These are phyloP conservation scores for Oryzias curvinotus DNA, from an alignment of 2,113 vertebrate species.

Conservation along the genomic window DNA sequence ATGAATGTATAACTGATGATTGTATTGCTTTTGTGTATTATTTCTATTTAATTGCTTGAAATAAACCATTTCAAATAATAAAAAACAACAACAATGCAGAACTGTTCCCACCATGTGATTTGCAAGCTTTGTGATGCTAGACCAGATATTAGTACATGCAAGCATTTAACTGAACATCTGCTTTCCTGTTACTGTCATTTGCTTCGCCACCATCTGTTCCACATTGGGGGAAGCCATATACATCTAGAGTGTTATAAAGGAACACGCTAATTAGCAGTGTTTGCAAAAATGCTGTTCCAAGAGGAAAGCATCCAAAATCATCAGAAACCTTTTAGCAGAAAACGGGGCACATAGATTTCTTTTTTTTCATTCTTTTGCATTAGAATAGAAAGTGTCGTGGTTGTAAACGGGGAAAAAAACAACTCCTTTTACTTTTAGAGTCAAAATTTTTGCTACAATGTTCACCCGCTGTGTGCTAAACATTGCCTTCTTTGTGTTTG, in stretches of 20 bases:
- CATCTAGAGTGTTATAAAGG: conserved; percentile 57
- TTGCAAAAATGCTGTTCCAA: conserved; percentile 17
- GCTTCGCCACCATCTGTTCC: conserved; percentile 63
- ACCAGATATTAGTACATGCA: conserved; percentile 57
- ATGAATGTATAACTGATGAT: too few species aligned
- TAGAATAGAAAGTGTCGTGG: conserved; percentile 21
- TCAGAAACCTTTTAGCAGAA: conserved; percentile 17
- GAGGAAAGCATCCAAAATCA: background rate
- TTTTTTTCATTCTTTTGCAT: conserved; percentile 32
- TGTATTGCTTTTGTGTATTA: too few species aligned
- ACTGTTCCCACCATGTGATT: conserved; percentile 47
- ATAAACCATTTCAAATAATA: too few species aligned
- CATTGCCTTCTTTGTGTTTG: conserved; percentile 39
- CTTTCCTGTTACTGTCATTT: conserved; percentile 60
- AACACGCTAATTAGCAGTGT: conserved; percentile 39
- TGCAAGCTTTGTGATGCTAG: conserved; percentile 44
- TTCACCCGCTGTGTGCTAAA: conserved; percentile 37
- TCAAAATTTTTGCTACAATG: conserved; percentile 6
- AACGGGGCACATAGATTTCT: conserved; percentile 17
- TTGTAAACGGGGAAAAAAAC: conserved; percentile 14
- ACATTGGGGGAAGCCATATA: conserved; percentile 43
- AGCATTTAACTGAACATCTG: conserved; percentile 66
- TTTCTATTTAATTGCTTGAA: too few species aligned
- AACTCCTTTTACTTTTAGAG: conserved; percentile 13
- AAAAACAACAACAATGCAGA: conserved; percentile 52